Evolutionary conservation across 2,888 invertebrate genomes (phyloP).

Genomic region (Tiliacea aurago): DNA sequence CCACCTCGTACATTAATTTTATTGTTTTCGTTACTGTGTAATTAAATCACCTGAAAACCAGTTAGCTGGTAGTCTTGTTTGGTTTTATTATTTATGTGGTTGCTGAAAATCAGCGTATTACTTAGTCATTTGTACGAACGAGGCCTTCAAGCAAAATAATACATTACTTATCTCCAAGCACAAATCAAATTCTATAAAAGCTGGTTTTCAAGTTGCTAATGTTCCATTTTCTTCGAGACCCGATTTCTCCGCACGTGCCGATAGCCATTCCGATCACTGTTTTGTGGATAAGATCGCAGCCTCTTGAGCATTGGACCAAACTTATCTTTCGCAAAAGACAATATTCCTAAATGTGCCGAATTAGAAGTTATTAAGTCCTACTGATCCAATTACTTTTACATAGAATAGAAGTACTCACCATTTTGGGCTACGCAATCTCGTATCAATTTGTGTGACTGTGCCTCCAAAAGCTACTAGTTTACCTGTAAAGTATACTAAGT

Average conservation of each 20-base stretch:
- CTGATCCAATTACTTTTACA: conserved; percentile 36
- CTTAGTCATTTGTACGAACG: background rate
- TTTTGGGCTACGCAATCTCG: conserved; percentile 48
- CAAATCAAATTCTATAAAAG: background rate
- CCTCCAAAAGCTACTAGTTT: conserved; percentile 84
- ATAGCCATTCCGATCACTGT: background rate
- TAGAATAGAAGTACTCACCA: conserved; percentile 34
- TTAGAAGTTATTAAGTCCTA: conserved; percentile 3
- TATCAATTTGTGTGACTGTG: conserved; percentile 77
- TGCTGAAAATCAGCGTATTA: background rate
- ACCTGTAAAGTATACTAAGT: conserved; percentile 89
- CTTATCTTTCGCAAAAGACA: background rate
- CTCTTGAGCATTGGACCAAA: background rate
- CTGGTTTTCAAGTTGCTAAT: background rate
- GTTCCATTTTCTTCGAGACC: background rate
- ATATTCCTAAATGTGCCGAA: background rate
- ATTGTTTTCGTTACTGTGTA: conserved; percentile 57
- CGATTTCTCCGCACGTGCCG: background rate
- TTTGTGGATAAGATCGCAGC: background rate
- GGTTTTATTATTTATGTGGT: conserved; percentile 21
- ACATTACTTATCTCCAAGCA: conserved; percentile 5
- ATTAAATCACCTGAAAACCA: conserved; percentile 58
- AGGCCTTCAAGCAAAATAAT: background rate
- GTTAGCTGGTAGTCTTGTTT: conserved; percentile 43
- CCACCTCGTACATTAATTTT: conserved; percentile 53